Percentiles rank a stretch among this genome's conserved stretches.
phyloP scores from a whole-genome alignment of 1,140 invertebrate genomes.

The Campoletis sonorensis region DNA sequence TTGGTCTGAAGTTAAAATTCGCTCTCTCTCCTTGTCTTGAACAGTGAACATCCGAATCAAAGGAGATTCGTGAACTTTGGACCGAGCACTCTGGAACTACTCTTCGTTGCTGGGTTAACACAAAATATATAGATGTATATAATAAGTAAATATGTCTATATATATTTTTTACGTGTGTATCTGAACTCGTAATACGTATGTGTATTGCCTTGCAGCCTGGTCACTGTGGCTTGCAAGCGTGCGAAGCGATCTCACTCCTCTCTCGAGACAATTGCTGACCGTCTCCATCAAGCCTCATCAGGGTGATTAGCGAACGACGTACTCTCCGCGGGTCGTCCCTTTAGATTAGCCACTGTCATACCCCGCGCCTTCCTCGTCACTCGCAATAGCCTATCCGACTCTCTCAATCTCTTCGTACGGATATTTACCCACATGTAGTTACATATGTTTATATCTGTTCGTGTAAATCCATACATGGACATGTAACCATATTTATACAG shows the following conservation, averaged over 20 bases:
- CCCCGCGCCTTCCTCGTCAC: constrained; percentile 52
- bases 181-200: neutral
- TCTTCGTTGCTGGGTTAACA: neutral
- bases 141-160: too few species aligned
- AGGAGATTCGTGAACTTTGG: constrained; percentile 44
- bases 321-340: constrained; percentile 67
- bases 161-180: too few species aligned
- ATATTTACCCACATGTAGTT: neutral
- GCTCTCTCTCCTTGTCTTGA: neutral
- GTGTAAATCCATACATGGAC: too few species aligned
- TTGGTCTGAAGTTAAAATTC: neutral
- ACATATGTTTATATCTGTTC: neutral
- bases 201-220: neutral
- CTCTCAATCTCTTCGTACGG: constrained; percentile 39
- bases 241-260: constrained; percentile 61
- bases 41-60: constrained; percentile 12
- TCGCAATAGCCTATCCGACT: constrained; percentile 34
- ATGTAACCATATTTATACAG: too few species aligned
- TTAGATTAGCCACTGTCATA: constrained; percentile 69
- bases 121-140: neutral
- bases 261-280: constrained; percentile 70
- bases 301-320: constrained; percentile 70
- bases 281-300: constrained; percentile 72
- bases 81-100: constrained; percentile 18
- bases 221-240: constrained; percentile 40